Percentiles rank a stretch among this genome's conserved stretches.
These are phyloP conservation scores for Limnephilus auricula DNA, from an alignment of 2,888 invertebrate species.

Conservation along the genomic window DNA sequence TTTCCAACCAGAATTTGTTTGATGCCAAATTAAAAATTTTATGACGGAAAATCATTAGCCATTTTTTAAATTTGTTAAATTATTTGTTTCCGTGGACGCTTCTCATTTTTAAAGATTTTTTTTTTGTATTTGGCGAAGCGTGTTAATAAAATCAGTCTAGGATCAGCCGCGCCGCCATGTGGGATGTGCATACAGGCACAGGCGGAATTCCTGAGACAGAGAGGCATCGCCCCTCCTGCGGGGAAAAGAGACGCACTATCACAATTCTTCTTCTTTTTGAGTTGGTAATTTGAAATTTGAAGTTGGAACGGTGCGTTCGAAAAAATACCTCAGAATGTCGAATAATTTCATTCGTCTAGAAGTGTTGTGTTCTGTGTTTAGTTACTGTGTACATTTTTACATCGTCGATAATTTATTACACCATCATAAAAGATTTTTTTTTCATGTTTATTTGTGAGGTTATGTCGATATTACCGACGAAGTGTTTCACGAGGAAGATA, in stretches of 20 bases:
- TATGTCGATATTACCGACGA: not conserved
- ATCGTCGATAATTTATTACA: not conserved
- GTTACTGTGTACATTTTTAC: not conserved
- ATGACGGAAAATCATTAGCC: too few relatives aligned
- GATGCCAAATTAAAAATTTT: too few relatives aligned
- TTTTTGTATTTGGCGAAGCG: not conserved
- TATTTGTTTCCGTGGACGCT: too few relatives aligned
- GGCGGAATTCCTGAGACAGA: constrained; percentile 20
- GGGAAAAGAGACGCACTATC: not conserved
- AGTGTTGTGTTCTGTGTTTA: not conserved
- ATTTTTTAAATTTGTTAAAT: too few relatives aligned
- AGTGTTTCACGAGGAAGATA: not conserved
- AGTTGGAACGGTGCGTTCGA: constrained; percentile 3
- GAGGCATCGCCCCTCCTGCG: constrained; percentile 13
- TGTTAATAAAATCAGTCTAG: not conserved
- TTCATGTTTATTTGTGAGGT: not conserved
- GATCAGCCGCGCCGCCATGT: not conserved
- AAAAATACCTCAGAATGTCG: not conserved
- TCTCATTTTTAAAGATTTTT: too few relatives aligned
- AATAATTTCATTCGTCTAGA: not conserved
- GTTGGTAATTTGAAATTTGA: not conserved
- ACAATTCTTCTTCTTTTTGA: not conserved
- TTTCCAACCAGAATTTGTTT: not conserved
- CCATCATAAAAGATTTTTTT: not conserved
- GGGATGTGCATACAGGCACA: constrained; percentile 17